Evolutionary conservation across 2,113 vertebrate species (phyloP), one percentile per base, ranked within the genome.

Genomic region (Oreochromis niloticus): DNA sequence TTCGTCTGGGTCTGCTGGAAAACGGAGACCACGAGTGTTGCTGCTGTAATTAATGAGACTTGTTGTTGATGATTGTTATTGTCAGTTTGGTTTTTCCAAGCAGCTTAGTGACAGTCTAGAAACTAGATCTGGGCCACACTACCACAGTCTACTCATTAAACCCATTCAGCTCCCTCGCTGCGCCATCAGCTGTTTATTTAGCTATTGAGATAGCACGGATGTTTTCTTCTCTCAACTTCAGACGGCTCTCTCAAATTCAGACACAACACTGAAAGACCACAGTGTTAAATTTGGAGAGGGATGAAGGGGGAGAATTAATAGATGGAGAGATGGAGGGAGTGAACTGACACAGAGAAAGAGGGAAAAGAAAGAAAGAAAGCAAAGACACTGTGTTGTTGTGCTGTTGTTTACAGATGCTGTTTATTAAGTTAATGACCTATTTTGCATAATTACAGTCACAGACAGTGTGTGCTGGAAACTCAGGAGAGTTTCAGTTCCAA

Each of bases 351-450:
- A 22, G 43, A 80, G 32, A 54, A 27, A 17, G 39, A 32, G 11
- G 43, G 27, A 32, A 68, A 50, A 68, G 30, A 54, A 75, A 85
- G 52, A n/a, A 27, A 59, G n/a, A 46, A 75, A 32, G 63, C 36
- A 66, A 66, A 30, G 50, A 78, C 93, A 82, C 34, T 34, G 30
- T 80, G 85, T 83, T 83, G 89, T 91, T 85, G 85, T 90, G 87
- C 8, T 88, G 81, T 92, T 93, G 92, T 93, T 95, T 94, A 93
- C 91, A 89, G 71, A 93, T 87, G 43, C 56, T 90, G 85, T 90
- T 94, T 93, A 93, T 93, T 86, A 94, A 88, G 88, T 89, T 94
- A 94, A 95, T 93, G 84, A 92, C 93, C 87, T 88, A 59, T 88
- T 94, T 93, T 93, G 92, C 91, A 93, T 93, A 92, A 93, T 91